Evolutionary conservation across 2,797 vertebrate genomes (phyloP).

Genomic region (Eulemur mongoz): DNA sequence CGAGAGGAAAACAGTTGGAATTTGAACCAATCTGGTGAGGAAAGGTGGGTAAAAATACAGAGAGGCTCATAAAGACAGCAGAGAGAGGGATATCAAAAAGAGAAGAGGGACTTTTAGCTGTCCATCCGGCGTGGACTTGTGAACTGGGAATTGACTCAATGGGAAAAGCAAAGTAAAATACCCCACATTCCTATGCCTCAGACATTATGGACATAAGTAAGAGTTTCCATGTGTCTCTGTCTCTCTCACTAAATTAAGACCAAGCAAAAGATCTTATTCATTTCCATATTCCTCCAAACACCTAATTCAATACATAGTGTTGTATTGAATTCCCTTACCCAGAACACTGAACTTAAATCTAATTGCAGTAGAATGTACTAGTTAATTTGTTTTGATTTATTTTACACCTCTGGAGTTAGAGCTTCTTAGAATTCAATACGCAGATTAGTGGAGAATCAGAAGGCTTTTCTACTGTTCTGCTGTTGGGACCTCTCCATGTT

Average conservation of each 20-base stretch:
- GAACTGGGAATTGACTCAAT: neutral
- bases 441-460: conserved; percentile 2
- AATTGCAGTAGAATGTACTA: conserved; percentile 50
- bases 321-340: conserved; percentile 33
- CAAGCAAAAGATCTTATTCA: neutral
- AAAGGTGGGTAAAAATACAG: neutral
- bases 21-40: neutral
- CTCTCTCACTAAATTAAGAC: conserved; percentile 22
- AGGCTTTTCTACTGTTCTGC: conserved; percentile 4
- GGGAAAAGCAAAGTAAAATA: neutral
- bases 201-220: neutral
- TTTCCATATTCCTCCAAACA: neutral
- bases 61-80: neutral
- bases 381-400: conserved; percentile 62
- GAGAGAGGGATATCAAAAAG: neutral
- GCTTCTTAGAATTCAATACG: conserved; percentile 42
- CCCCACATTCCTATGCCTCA: neutral
- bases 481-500: neutral
- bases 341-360: conserved; percentile 47
- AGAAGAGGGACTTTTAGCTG: neutral
- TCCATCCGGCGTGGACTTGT: neutral
- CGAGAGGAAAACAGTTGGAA: neutral
- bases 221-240: neutral
- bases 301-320: neutral
- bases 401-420: conserved; percentile 16